phyloP scores from a whole-genome alignment of 2,888 invertebrate genomes.

The Leptinotarsa rubiginosa region DNA sequence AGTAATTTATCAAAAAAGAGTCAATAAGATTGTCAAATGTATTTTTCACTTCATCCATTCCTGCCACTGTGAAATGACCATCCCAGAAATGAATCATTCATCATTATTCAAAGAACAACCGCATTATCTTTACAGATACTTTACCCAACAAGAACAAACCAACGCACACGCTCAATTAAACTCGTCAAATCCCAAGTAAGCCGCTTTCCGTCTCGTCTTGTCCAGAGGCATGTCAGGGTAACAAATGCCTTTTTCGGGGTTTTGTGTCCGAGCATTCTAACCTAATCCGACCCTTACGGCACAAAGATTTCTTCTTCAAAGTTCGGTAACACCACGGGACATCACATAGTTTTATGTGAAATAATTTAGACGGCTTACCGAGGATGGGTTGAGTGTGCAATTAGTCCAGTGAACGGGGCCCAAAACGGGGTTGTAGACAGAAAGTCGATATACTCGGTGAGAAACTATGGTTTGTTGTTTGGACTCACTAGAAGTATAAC shows the following conservation, averaged over 20 bases:
- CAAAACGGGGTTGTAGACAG: too few species aligned
- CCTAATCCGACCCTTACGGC: slow-evolving; percentile 30
- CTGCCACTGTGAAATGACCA: too few species aligned
- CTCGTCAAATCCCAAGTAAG: neutral
- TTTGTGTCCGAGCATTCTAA: slow-evolving; percentile 11
- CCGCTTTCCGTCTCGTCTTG: slow-evolving; percentile 8
- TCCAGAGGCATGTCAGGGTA: neutral
- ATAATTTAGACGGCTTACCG: slow-evolving; percentile 23
- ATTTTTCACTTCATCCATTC: too few species aligned
- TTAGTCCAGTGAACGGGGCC: too few species aligned
- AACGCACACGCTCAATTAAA: slow-evolving; percentile 8
- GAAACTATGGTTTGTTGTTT: too few species aligned
- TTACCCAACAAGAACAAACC: neutral
- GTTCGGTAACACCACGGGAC: slow-evolving; percentile 29
- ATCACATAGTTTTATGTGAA: slow-evolving; percentile 30
- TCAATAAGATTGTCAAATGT: too few species aligned
- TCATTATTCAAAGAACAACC: too few species aligned
- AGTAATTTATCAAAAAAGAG: too few species aligned
- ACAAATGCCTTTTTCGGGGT: slow-evolving; percentile 8
- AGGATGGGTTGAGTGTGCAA: neutral
- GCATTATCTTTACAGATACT: too few species aligned
- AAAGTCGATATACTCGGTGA: too few species aligned
- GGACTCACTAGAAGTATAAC: too few species aligned
- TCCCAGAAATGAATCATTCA: too few species aligned
- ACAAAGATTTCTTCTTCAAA: slow-evolving; percentile 25